Evolutionary conservation across 1,140 invertebrate species (phyloP), one percentile per base, ranked within the genome.

Genomic region (Caerostris extrusa): DNA sequence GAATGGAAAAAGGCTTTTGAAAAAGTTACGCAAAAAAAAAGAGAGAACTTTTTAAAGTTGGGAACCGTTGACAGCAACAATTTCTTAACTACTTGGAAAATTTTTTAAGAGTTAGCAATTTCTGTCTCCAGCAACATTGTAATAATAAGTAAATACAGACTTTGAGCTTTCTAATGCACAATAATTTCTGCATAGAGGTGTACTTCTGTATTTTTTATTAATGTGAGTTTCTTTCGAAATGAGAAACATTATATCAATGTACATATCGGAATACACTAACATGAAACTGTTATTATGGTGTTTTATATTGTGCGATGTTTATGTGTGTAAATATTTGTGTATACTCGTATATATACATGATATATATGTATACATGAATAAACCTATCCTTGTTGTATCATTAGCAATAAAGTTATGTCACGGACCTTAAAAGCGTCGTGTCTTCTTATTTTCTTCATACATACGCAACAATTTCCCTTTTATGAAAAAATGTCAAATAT

Each of bases 381-480:
- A 58, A 81, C 89, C 71, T 90, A 90, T 81, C 89, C 89, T 90
- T 90, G 89, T 90, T 90, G 89, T 90, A 90, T 53, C 56, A 77
- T 90, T 90, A 90, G 89, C 89, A 90, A 90, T 90, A 90, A 90
- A 90, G 50, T 55, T 81, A 56, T 81, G 69, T 71, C 69, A 71
- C 69, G 50, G 19, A 34, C 19, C 7, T 14, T 19, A 55, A 3
- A 50, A 12, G 6, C 7, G 6, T 64, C 17, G 14, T 17, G 5
- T 17, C 3, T 10, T 64, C 0, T 14, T 64, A 64, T 14, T 5
- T 64, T 17, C 0, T 10, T 64, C 0, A 64, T 64, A 64, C 4
- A 17, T 64, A 64, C 4, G 4, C 61, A 61, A 61, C 3, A 3
- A 64, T 64, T 64, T 64, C 2, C 0, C 17, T 64, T 64, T 64